A percentile compares a stretch with the other conserved stretches of the same genome.
Evolutionary conservation across 2,113 vertebrate genomes (phyloP).

Genomic region (Pedionomus torquatus): DNA sequence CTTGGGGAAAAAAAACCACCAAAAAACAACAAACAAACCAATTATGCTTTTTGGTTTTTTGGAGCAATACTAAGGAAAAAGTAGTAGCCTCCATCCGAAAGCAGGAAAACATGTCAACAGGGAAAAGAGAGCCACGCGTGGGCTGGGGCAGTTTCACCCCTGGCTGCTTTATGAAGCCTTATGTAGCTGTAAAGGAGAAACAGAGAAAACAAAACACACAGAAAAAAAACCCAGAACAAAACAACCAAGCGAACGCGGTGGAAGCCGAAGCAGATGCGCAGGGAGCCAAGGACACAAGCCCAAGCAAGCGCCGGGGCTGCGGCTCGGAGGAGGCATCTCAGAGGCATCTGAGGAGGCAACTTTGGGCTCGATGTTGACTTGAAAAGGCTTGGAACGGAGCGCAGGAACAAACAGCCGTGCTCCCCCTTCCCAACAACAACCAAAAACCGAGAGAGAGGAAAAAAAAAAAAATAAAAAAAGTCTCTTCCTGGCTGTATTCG

Average conservation of each 20-base stretch:
- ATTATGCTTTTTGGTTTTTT: not conserved
- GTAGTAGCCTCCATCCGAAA: not conserved
- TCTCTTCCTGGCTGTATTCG: not conserved
- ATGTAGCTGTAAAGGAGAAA: not conserved
- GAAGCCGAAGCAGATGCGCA: not conserved
- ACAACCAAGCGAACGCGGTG: not conserved
- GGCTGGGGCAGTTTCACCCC: conserved; percentile 16
- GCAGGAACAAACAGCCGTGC: not conserved
- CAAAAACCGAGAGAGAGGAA: rapidly evolving
- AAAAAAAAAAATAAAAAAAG: too few relatives aligned
- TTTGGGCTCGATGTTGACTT: not conserved
- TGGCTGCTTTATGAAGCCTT: not conserved
- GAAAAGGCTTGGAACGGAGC: not conserved
- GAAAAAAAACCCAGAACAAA: too few relatives aligned
- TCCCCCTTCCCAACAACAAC: not conserved
- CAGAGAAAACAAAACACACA: not conserved
- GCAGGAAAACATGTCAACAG: conserved; percentile 1
- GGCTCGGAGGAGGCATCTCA: not conserved
- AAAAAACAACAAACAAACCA: not conserved
- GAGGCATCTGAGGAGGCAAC: not conserved
- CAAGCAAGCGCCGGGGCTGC: not conserved
- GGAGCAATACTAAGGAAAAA: not conserved
- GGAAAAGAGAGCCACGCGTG: not conserved
- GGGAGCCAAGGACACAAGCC: not conserved
- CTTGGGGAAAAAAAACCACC: not conserved